Evolutionary conservation across 2,113 vertebrate genomes (phyloP), one percentile per base, ranked within the genome.

Genomic region (Oxygymnocypris stewartii): DNA sequence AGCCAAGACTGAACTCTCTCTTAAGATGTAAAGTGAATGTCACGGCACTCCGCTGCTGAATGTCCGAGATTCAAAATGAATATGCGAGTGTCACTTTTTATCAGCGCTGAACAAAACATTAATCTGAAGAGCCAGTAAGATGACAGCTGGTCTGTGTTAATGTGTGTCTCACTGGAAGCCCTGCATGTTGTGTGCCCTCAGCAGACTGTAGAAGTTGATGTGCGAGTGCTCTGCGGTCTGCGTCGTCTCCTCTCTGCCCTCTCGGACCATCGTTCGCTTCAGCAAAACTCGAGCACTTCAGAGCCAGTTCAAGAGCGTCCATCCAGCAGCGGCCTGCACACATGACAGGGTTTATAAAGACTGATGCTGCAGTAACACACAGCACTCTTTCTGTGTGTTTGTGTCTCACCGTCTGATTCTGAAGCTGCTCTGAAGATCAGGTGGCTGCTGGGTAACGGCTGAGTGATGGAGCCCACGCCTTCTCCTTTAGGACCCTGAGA

Each of bases 211-310:
- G 90, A 99, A 93, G 87, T 97, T 97, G 49, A 99, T 96, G 0
- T 97, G 96, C 84, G 96, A 94, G 86, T 93, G 96, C 88, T 99
- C 98, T 35, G 93, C 89, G 1, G 96, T 94, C n/a, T 96, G 92
- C 89, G 94, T 96, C 89, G 95, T 79, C 88, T 99, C 98, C 61
- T 99, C 98, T 92, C 99, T 99, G 74, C 98, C 98, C 90, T 99
- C 98, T 20, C 97, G 95, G 90, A 98, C 97, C 97, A 99, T 98
- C n/a, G 98, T 98, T 88, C 98, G 97, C 90, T 99, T 99, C 85
- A 99, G 94, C 77, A 99, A 95, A n/a, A 91, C 97, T 93, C 80
- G 98, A 99, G 92, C 98, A 99, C 90, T 99, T 99, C 93, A 99
- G 94, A 90, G 98, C 98, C 93, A 99, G 93, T 90, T 99, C 98